Evolutionary conservation across 2,888 invertebrate species (phyloP), one percentile per base, ranked within the genome.

Genomic region (Trichogramma dendrolimi): DNA sequence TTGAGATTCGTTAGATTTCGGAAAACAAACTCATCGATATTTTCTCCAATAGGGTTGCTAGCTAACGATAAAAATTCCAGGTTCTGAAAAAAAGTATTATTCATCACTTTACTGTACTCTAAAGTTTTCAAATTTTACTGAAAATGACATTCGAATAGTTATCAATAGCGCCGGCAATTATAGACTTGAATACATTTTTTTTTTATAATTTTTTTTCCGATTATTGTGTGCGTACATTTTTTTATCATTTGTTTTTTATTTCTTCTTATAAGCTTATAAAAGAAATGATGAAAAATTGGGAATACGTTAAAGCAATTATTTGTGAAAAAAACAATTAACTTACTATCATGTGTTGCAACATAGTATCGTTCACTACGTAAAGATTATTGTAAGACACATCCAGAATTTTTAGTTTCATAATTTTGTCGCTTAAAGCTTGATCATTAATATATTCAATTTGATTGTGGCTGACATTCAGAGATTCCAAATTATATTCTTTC

Each of bases 381-480:
- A 79, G 67, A 66, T 69, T 69, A 50, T 79, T 79, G 62, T 62
- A 74, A 1, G 79, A 79, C 0, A 79, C 67, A 65, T 79, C 79
- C 47, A 79, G 64, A 42, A 72, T 65, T 65, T 72, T 72, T 4
- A 79, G 68, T 51, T 75, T 76, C 3, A 73, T 66, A 40, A 75
- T 69, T 61, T 74, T 70, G n/a, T 73, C 66, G 63, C 72, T 78
- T 1, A 79, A 51, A n/a, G 77, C 74, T 55, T 71, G 71, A 47
- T 78, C 75, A 49, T 76, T 90, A 66, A 95, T 90, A 62, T 85
- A 89, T 75, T 92, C 91, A 60, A 95, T 81, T 73, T 87, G 85
- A 77, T 95, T 95, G 77, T 91, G 87, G 70, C 92, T 90, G 68
- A 95, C 83, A 75, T 94, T 92, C 54, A 95, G 82, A 69, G 91